Conservation (phyloP, 1,140 invertebrate species). For the Papilio dardanus region DNA sequence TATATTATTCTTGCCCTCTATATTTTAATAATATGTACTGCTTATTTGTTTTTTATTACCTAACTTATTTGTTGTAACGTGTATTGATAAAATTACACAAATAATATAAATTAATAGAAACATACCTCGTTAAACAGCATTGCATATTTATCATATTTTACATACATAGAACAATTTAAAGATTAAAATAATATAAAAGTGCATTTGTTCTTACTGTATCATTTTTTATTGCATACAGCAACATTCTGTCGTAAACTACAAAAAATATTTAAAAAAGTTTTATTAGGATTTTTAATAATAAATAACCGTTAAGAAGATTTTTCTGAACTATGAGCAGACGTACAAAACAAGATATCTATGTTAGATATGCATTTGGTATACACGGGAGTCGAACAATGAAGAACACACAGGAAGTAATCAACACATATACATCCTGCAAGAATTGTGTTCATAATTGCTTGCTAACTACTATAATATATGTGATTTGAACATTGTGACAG, state of each 20-base stretch:
- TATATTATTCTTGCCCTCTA: not conserved
- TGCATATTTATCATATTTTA: not conserved
- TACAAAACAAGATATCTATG: not conserved
- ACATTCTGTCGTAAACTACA: too few relatives aligned
- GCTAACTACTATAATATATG: slow-evolving; percentile 21
- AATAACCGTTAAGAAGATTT: not conserved
- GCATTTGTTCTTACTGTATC: too few relatives aligned
- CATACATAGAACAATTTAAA: not conserved
- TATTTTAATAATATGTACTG: not conserved
- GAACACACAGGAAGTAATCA: slow-evolving; percentile 13
- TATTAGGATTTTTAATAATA: too few relatives aligned
- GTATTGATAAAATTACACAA: slow-evolving; percentile 10
- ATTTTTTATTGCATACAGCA: too few relatives aligned
- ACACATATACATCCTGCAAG: slow-evolving; percentile 14
- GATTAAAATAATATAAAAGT: not conserved
- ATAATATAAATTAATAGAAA: not conserved
- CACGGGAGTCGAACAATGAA: slow-evolving; percentile 9
- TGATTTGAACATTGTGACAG: slow-evolving; percentile 2
- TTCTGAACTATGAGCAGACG: not conserved
- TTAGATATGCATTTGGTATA: not conserved
- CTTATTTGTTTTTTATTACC: not conserved
- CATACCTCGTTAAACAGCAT: not conserved
- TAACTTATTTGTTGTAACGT: not conserved
- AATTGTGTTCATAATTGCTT: slow-evolving; percentile 27
- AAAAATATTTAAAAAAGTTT: too few relatives aligned